Base-by-base conservation (phyloP, 1,140 invertebrate species). In the Ips typographus region DNA sequence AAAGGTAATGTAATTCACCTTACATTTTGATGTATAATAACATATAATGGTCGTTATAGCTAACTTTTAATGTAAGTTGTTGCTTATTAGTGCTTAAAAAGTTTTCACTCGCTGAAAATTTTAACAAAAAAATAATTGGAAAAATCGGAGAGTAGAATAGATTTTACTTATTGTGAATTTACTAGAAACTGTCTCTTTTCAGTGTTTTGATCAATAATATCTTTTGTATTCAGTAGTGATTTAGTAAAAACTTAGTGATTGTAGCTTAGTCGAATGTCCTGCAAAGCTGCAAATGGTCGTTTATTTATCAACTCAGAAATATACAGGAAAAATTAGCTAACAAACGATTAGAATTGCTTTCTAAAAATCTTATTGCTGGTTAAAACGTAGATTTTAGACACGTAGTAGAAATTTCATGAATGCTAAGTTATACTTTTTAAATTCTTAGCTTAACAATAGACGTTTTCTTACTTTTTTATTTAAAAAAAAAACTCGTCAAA, bases 401-500 rank as follows among this genome's bases (percentile, higher is more conserved):
- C 75, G 72, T 79, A 79, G 77, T 68, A 76, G 77, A 79, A 79
- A 79, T 79, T 79, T 79, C 77, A 79, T 79, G 77, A 75, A 79
- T 79, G 77, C 75, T 76, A 74, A 70, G 71, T 62, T 8, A n/a
- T 47, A 22, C 69, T 71, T 59, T 68, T 60, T 69, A 64, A n/a
- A 73, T 78, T 80, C 51, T 61, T 73, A 73, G 69, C 43, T 67
- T 57, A 73, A 58, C 49, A 68, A 67, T 74, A 75, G 73, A 61
- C 41, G 40, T 74, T 69, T 75, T 68, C 68, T 76, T 61, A 52
- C n/a, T 7, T 49, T 49, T 49, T 6, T 49, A 49, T 49, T 49
- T 49, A 49, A 49, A 49, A 49, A 8, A 49, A 49, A 49, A 49
- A 22, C 44, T 3, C 22, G 7, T 49, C 44, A 49, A 22, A 49